Base-by-base conservation (phyloP, 2,888 invertebrate species). In the Oligia fasciuncula region DNA sequence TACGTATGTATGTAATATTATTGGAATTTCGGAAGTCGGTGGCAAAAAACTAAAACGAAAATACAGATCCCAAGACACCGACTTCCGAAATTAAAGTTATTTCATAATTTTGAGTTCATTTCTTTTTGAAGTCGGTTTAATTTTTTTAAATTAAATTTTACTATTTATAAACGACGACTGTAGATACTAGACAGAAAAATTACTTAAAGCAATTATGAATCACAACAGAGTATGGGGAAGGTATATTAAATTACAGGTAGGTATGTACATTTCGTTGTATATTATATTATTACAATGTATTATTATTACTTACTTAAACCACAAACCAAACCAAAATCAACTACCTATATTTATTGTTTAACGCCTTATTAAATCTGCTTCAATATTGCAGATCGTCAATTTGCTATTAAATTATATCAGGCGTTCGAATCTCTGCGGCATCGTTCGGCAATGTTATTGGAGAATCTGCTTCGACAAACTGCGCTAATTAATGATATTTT, bases 341-440 rank as follows among this genome's bases (percentile, higher is more conserved):
- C 17, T 43, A 19, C 57, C 3, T n/a, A 13, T 57, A n/a, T 9
- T 46, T 46, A 57, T 8, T 17, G 54, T 51, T 71, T 29, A 79
- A 68, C 83, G 87, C 87, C 87, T 88, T 76, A 73, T 43, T 49
- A 80, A 85, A 77, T 71, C 51, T 67, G 51, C 60, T 76, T 66
- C 66, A 74, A 74, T 63, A 68, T 77, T 62, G 13, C 81, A 75
- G 66, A 51, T 54, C 70, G 62, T 68, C 71, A 79, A 78, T 84
- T 83, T 88, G 84, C 88, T 87, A 82, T 82, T 85, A 68, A 84
- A 84, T 85, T 84, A 71, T 77, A 80, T 80, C 84, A 88, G 88
- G 87, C 80, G 88, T 79, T 83, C 67, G 70, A 63, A 77, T 75
- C 72, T 83, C 76, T 71, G 87, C 51, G 76, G 85, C 73, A 76